Conservation (phyloP, 2,888 invertebrate species). For the Pterostichus madidus region DNA sequence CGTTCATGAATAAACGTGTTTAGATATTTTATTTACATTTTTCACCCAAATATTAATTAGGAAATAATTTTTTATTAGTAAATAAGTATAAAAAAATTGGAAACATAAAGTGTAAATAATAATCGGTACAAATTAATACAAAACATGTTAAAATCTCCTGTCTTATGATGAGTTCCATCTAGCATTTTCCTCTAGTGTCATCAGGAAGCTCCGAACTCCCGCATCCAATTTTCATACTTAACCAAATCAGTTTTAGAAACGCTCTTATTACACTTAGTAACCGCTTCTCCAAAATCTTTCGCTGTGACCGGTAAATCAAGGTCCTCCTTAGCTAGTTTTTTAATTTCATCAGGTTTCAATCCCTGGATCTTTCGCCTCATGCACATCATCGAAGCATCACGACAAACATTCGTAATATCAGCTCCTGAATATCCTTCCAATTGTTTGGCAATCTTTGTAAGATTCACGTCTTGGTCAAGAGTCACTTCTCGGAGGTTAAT, state of each 20-base stretch:
- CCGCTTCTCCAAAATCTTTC: constrained; percentile 94
- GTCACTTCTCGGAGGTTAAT: constrained; percentile 94
- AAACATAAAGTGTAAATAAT: too few relatives aligned
- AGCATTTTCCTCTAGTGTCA: constrained; percentile 71
- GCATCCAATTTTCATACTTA: constrained; percentile 98
- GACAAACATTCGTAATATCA: constrained; percentile 99
- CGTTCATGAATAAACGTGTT: too few relatives aligned
- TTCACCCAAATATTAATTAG: too few relatives aligned
- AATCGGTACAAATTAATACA: too few relatives aligned
- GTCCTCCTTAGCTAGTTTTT: constrained; percentile 96
- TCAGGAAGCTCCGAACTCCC: constrained; percentile 96
- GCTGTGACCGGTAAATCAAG: constrained; percentile 95
- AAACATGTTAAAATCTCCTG: too few relatives aligned
- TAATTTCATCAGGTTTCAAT: constrained; percentile 95
- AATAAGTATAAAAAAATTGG: too few relatives aligned
- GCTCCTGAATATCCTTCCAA: constrained; percentile 98
- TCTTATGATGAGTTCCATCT: too few relatives aligned
- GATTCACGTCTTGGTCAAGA: constrained; percentile 89
- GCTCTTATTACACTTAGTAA: constrained; percentile 96
- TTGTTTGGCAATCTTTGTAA: constrained; percentile 89
- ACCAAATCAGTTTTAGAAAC: constrained; percentile 96
- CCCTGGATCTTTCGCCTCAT: constrained; percentile 97
- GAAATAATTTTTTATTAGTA: too few relatives aligned
- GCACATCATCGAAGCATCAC: constrained; percentile 99
- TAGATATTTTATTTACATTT: too few relatives aligned